Evolutionary conservation across 2,113 vertebrate species (phyloP), one percentile per base, ranked within the genome.

Genomic region (Gymnocephalus cernua): DNA sequence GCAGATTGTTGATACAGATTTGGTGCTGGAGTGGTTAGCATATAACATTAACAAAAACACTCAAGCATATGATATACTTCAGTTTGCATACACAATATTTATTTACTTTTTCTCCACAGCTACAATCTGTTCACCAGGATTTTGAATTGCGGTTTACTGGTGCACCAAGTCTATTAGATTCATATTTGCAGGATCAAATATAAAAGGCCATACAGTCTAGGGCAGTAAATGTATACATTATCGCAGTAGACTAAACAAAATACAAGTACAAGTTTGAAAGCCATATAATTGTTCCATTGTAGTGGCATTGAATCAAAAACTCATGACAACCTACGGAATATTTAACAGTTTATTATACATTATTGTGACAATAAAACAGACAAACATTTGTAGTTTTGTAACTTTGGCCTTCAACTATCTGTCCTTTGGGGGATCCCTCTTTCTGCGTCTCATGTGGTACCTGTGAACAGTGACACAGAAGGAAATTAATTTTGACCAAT

Each of bases 281-380:
- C 3, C 27, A 23, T 19, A 45, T 9, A 32, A 16, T 1, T 23
- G 9, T 35, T 51, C 15, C 13, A 12, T 1, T 54, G 19, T 38
- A 62, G 74, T 18, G 65, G 35, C 67, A 77, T 15, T 23, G 25
- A 58, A 19, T 65, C 8, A 62, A 64, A 87, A 67, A 86, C 32
- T 10, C 14, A 25, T 11, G 41, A 85, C 35, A 67, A 71, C 48
- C 2, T 3, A 56, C 1, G 74, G 25, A 47, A 77, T 71, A 83
- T 83, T 77, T 15, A 74, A 74, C 50, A 90, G 66, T 92, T 94
- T 92, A 93, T 91, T 92, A 69, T n/a, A 91, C 73, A 91, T 50
- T 9, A 80, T 32, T 51, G 18, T 44, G 25, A 75, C 70, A 81
- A 80, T n/a, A 62, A 67, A 29, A 80, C 12, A 72, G 44, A 35